Evolutionary conservation across 2,888 invertebrate genomes (phyloP).

Genomic region (Hirtodrosophila trivittata): DNA sequence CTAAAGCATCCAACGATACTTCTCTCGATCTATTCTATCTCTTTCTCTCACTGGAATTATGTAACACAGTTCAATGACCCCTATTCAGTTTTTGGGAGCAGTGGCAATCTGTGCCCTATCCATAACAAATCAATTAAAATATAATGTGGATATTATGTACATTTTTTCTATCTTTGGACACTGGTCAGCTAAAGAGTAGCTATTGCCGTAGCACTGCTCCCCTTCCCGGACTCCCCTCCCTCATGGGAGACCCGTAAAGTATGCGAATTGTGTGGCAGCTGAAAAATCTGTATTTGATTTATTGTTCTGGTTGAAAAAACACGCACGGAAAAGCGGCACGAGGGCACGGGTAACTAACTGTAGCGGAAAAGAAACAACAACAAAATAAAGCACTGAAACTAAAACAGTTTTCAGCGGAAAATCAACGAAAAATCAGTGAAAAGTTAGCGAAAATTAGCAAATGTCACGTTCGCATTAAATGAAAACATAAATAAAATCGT

Average conservation of each 20-base stretch:
- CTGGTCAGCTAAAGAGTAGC: conserved; percentile 17
- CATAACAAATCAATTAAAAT: conserved; percentile 55
- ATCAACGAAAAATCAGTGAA: conserved; percentile 20
- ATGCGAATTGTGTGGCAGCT: conserved; percentile 13
- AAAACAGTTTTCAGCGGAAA: background rate
- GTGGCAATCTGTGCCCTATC: conserved; percentile 35
- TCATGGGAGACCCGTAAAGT: background rate
- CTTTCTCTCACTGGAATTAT: too few species aligned
- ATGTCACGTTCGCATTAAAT: conserved; percentile 64
- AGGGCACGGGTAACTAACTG: conserved; percentile 26
- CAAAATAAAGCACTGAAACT: conserved; percentile 1
- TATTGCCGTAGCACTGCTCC: background rate
- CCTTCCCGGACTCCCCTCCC: background rate
- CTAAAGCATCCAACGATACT: too few species aligned
- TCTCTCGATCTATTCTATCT: background rate
- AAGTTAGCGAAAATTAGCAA: conserved; percentile 66
- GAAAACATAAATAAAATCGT: conserved; percentile 43
- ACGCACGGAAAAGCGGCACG: conserved; percentile 34
- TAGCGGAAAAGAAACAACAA: background rate
- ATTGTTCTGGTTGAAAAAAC: conserved; percentile 27
- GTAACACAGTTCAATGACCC: conserved; percentile 41
- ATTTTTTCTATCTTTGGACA: conserved; percentile 9
- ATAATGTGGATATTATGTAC: conserved; percentile 15
- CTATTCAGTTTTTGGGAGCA: background rate
- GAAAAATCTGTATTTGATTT: conserved; percentile 43